A percentile compares a stretch with the other conserved stretches of the same genome.
Evolutionary conservation across 2,113 vertebrate species (phyloP).

Genomic region (Lamprologus ornatipinnis): DNA sequence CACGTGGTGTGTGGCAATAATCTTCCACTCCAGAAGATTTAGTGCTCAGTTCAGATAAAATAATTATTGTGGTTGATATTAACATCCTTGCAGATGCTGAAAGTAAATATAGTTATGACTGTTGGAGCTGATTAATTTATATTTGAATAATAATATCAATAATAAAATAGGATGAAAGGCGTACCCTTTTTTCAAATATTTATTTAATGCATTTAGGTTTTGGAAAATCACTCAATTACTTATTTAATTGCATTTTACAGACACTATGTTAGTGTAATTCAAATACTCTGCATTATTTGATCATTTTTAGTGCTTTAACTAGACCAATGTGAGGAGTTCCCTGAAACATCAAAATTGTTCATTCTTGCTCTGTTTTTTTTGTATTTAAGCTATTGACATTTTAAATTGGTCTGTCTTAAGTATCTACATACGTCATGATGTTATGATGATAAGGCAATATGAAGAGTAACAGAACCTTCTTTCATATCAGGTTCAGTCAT

Average conservation of each 20-base stretch:
- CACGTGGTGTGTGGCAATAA: fast-evolving
- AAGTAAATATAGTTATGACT: not conserved
- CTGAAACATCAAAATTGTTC: not conserved
- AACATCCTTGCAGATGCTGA: not conserved
- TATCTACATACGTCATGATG: not conserved
- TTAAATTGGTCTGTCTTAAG: fast-evolving
- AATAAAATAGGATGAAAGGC: not conserved
- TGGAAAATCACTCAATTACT: not conserved
- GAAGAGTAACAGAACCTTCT: not conserved
- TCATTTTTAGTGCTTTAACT: not conserved
- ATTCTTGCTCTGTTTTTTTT: not conserved
- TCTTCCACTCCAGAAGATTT: not conserved
- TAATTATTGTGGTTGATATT: not conserved
- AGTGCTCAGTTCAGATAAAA: not conserved
- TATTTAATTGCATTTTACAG: not conserved
- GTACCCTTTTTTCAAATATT: not conserved
- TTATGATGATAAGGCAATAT: not conserved
- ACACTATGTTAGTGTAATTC: fast-evolving
- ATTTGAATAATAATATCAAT: not conserved
- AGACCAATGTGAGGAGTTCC: not conserved
- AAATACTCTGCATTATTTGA: fast-evolving
- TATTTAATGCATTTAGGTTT: not conserved
- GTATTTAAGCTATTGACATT: not conserved
- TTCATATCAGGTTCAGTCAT: not conserved
- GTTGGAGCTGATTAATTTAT: not conserved